Evolutionary conservation across 2,797 vertebrate species (phyloP).

Genomic region (Catharus ustulatus): DNA sequence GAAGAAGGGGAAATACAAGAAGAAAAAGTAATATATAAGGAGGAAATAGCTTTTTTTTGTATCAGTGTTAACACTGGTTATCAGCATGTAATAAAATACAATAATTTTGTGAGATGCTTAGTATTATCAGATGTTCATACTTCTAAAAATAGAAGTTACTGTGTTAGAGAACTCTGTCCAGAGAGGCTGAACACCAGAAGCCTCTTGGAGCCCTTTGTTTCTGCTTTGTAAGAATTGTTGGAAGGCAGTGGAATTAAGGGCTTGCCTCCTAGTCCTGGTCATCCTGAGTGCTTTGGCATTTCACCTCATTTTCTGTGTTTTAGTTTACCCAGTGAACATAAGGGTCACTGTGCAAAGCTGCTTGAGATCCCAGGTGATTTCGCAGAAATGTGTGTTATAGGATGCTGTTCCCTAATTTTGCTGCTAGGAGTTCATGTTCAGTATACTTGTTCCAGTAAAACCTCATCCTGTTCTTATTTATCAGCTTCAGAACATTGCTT

Average conservation of each 20-base stretch:
- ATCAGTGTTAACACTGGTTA: neutral
- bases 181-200: neutral
- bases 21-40: neutral
- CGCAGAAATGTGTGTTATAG: neutral
- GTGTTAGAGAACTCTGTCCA: neutral
- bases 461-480: neutral
- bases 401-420: neutral
- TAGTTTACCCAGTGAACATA: neutral
- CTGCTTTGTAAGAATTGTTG: neutral
- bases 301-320: neutral
- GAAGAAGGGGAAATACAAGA: neutral
- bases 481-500: neutral
- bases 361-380: neutral
- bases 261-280: neutral
- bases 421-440: neutral
- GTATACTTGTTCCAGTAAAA: neutral
- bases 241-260: neutral
- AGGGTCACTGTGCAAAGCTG: neutral
- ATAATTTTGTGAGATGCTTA: neutral
- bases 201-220: neutral
- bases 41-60: neutral
- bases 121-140: neutral
- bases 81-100: neutral
- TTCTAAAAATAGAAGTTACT: constrained; percentile 4
- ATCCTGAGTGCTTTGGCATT: neutral